These are phyloP conservation scores for Lasioglossum leucozonium DNA, from an alignment of 2,888 invertebrate genomes.

Conservation along the genomic window DNA sequence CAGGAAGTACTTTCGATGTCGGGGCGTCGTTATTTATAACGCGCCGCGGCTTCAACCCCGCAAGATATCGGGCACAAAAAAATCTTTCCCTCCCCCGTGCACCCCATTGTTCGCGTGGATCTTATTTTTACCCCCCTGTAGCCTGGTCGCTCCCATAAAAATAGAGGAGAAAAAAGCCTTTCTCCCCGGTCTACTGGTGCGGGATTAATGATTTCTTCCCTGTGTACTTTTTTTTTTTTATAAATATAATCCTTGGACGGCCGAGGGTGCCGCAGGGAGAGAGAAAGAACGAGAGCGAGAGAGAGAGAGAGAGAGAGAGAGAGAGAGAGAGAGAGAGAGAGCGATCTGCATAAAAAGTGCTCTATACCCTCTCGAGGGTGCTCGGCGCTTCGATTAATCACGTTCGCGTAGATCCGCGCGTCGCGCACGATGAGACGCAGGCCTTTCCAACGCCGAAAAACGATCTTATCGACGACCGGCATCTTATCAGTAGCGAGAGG, in stretches of 20 bases:
- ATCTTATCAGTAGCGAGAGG: not conserved
- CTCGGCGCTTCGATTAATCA: constrained; percentile 57
- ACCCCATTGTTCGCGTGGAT: constrained; percentile 48
- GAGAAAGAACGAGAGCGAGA: too few species aligned
- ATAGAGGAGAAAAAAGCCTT: constrained; percentile 56
- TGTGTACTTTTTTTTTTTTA: constrained; percentile 43
- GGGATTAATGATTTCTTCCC: constrained; percentile 66
- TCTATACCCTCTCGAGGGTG: constrained; percentile 35
- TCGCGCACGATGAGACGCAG: constrained; percentile 2
- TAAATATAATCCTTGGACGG: constrained; percentile 59
- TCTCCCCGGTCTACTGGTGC: constrained; percentile 61
- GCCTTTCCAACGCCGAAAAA: constrained; percentile 18
- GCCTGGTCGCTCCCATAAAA: constrained; percentile 53
- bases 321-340: not conserved
- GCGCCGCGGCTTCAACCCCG: constrained; percentile 12
- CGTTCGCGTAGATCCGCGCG: constrained; percentile 37
- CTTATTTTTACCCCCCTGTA: constrained; percentile 64
- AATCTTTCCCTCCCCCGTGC: not conserved
- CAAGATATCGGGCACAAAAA: constrained; percentile 33
- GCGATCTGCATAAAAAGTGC: constrained; percentile 50
- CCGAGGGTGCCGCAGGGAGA: not conserved
- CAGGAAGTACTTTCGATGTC: constrained; percentile 2
- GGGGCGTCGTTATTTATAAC: constrained; percentile 35
- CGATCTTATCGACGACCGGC: constrained; percentile 3
- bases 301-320: not conserved